Evolutionary conservation across 2,797 vertebrate species (phyloP).

Genomic region (Cetoscarus ocellatus): DNA sequence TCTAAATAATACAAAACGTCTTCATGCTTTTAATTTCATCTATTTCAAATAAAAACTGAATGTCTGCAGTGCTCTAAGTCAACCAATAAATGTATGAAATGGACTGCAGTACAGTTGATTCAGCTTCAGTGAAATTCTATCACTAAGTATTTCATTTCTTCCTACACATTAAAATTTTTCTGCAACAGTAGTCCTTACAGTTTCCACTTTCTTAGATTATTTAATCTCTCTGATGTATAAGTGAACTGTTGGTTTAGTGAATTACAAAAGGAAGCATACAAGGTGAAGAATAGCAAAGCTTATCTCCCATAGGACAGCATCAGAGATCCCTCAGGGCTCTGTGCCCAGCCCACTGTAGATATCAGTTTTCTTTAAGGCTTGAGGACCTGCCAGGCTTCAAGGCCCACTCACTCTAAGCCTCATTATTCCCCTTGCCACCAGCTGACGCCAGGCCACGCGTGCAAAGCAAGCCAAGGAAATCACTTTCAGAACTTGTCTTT

Average conservation of each 20-base stretch:
- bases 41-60: conserved; percentile 8
- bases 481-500: conserved; percentile 78
- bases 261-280: conserved; percentile 70
- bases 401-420: conserved; percentile 62
- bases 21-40: neutral
- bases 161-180: conserved; percentile 14
- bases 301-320: conserved; percentile 73
- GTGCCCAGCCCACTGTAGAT: conserved; percentile 64
- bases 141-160: conserved; percentile 1
- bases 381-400: conserved; percentile 65
- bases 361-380: conserved; percentile 72
- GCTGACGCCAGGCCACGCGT: conserved; percentile 84
- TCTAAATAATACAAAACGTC: neutral
- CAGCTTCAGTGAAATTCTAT: conserved; percentile 1
- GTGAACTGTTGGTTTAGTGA: conserved; percentile 65
- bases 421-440: conserved; percentile 77
- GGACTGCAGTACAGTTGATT: conserved; percentile 3
- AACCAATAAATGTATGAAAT: conserved; percentile 4
- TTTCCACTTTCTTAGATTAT: conserved; percentile 41
- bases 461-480: conserved; percentile 85
- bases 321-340: conserved; percentile 66
- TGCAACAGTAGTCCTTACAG: conserved; percentile 28
- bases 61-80: conserved; percentile 8
- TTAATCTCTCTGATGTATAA: conserved; percentile 45
- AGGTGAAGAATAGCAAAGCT: conserved; percentile 58